phyloP scores from a whole-genome alignment of 2,888 invertebrate species.

The Chymomyza procnemis region DNA sequence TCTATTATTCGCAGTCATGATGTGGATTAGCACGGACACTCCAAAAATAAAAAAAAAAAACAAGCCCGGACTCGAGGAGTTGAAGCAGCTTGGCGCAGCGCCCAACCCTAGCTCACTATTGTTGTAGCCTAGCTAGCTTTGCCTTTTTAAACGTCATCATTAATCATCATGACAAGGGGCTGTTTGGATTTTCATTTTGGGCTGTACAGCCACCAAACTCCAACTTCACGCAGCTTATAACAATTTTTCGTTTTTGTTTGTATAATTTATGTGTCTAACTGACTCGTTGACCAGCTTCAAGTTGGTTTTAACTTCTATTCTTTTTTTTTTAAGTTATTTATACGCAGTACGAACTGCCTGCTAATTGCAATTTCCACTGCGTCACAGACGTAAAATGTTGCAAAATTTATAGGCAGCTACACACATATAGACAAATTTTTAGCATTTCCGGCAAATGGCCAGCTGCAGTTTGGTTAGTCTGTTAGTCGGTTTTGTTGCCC shows the following conservation, averaged over 20 bases:
- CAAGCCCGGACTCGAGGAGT: background rate
- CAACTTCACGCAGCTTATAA: conserved; percentile 23
- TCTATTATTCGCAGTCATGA: conserved; percentile 75
- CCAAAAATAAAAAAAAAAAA: too few species aligned
- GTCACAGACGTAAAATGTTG: conserved; percentile 56
- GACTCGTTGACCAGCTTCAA: conserved; percentile 26
- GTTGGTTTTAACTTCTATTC: conserved; percentile 5
- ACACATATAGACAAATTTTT: conserved; percentile 23
- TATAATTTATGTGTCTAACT: conserved; percentile 58
- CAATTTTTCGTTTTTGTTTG: conserved; percentile 50
- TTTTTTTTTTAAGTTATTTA: conserved; percentile 52
- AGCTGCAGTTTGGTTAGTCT: background rate
- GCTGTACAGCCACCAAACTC: conserved; percentile 16
- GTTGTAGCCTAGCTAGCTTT: conserved; percentile 10
- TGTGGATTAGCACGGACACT: conserved; percentile 71
- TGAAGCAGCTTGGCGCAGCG: background rate
- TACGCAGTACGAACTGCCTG: conserved; percentile 42
- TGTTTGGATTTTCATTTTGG: conserved; percentile 61
- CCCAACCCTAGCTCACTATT: too few species aligned
- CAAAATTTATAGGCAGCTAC: conserved; percentile 46
- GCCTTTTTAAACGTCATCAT: conserved; percentile 70
- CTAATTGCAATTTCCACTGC: conserved; percentile 65
- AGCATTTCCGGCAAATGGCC: background rate
- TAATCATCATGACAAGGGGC: conserved; percentile 71
- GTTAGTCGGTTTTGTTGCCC: background rate